A percentile compares a stretch with the other conserved stretches of the same genome.
phyloP scores from a whole-genome alignment of 92 coral and sea anemone species.

The Heliopora coerulea region DNA sequence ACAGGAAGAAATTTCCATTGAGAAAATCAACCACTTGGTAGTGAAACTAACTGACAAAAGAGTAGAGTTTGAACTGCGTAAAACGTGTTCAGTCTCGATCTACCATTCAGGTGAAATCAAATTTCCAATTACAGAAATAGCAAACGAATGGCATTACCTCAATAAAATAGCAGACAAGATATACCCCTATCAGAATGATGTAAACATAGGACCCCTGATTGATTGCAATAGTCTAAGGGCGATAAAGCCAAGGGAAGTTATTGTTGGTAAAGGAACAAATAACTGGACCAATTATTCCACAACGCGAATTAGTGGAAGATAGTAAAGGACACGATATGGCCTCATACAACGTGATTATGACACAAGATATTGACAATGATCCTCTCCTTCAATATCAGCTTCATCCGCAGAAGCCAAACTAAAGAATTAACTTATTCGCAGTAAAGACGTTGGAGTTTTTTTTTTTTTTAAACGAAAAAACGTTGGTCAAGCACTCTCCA shows the following conservation, averaged over 20 bases:
- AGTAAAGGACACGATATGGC: too few relatives aligned
- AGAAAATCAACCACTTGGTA: slow-evolving; percentile 23
- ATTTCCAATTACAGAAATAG: slow-evolving; percentile 44
- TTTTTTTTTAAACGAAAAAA: too few relatives aligned
- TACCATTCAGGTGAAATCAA: slow-evolving; percentile 42
- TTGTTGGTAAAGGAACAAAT: too few relatives aligned
- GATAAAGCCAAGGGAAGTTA: slow-evolving; percentile 34
- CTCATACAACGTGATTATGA: too few relatives aligned
- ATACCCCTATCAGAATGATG: slow-evolving; percentile 3
- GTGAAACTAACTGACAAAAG: slow-evolving; percentile 7
- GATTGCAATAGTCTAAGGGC: slow-evolving; percentile 44
- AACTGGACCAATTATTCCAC: too few relatives aligned
- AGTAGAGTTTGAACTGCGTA: slow-evolving; percentile 2
- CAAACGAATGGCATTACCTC: slow-evolving; percentile 48
- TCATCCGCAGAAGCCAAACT: too few relatives aligned
- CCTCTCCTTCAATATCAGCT: too few relatives aligned
- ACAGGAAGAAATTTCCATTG: background rate
- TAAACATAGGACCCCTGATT: slow-evolving; percentile 28
- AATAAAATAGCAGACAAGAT: slow-evolving; percentile 22
- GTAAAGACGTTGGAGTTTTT: too few relatives aligned
- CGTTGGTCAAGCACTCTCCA: too few relatives aligned
- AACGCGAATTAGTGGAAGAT: too few relatives aligned
- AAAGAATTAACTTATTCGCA: too few relatives aligned
- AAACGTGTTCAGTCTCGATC: slow-evolving; percentile 21
- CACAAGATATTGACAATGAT: too few relatives aligned